These are phyloP conservation scores for Semaprochilodus insignis DNA, from an alignment of 2,797 vertebrate species.

Conservation along the genomic window DNA sequence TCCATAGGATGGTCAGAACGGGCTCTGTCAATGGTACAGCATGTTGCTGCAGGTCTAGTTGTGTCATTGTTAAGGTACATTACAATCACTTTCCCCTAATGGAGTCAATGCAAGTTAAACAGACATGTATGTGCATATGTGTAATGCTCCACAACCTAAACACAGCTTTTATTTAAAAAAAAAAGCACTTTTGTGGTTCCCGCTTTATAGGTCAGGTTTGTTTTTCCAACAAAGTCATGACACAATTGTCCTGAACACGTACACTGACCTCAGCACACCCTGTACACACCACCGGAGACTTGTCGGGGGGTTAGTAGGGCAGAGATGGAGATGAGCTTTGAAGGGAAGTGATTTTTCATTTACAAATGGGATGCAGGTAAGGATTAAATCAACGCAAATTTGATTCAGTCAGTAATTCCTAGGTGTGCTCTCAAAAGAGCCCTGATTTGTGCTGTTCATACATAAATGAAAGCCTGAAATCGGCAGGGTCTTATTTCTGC, in stretches of 20 bases:
- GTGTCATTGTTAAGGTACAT: no score
- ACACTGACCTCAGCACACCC: neutral
- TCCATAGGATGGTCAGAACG: no score
- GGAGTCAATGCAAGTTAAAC: no score
- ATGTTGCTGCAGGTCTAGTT: no score
- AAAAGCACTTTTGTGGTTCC: no score
- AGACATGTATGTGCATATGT: no score
- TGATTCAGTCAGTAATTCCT: conserved; percentile 25
- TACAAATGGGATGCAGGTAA: conserved; percentile 29
- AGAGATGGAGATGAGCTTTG: conserved; percentile 5
- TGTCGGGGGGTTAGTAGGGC: neutral
- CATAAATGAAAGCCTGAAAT: conserved; percentile 24
- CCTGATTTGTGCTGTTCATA: conserved; percentile 11
- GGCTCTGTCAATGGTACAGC: no score
- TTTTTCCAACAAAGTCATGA: neutral
- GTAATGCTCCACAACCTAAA: no score
- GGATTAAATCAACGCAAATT: conserved; percentile 25
- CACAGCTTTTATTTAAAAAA: no score
- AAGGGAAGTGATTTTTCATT: conserved; percentile 36
- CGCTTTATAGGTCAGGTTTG: neutral
- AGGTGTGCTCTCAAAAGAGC: conserved; percentile 24
- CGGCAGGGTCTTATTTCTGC: conserved; percentile 6
- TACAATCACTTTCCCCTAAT: no score
- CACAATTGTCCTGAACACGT: neutral
- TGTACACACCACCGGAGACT: neutral